Evolutionary conservation across 2,113 vertebrate species (phyloP), one percentile per base, ranked within the genome.

Genomic region (Sitta europaea): DNA sequence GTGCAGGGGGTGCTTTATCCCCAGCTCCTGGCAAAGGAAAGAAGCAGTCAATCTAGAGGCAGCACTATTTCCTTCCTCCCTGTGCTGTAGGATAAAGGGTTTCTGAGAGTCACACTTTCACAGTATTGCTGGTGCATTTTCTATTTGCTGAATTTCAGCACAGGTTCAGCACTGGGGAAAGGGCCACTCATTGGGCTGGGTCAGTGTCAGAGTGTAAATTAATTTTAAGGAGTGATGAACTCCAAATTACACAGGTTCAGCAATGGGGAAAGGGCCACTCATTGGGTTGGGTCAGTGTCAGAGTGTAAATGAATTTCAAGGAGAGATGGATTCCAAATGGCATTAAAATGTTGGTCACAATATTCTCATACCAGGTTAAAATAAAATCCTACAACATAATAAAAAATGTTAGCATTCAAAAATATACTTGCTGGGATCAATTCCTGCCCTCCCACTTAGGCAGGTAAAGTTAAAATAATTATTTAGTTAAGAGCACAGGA

Each of bases 1-100:
- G 97, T 99, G 99, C 62, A 99, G 96, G 0, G 98, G 97, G 92
- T 99, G 98, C 92, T 99, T 99, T 94, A 99, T 99, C 61, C 99
- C 99, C 84, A 99, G 98, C 97, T 99, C 99, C 99, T 99, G 93
- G 17, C 73, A 61, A 45, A 89, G 59, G 28, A 75, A 80, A 43
- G 86, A 94, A 71, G 33, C 54, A 91, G 43, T 10, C 67, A 58
- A 93, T 36, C 47, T 70, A 54, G 35, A 83, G 35, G 58, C 10
- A 81, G 31, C 3, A 9, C 11, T 35, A 12, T 50, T 58, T 55
- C 57, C 78, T 72, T 78, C 65, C n/a, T 92, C 45, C n/a, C 23
- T 42, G 68, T 87, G 48, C 40, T 65, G 50, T 84, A 71, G 50
- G 45, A 38, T n/a, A 35, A 40, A 74, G 21, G 7, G 7, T 14